Evolutionary conservation across 2,113 vertebrate species (phyloP).

Genomic region (Colossoma macropomum): DNA sequence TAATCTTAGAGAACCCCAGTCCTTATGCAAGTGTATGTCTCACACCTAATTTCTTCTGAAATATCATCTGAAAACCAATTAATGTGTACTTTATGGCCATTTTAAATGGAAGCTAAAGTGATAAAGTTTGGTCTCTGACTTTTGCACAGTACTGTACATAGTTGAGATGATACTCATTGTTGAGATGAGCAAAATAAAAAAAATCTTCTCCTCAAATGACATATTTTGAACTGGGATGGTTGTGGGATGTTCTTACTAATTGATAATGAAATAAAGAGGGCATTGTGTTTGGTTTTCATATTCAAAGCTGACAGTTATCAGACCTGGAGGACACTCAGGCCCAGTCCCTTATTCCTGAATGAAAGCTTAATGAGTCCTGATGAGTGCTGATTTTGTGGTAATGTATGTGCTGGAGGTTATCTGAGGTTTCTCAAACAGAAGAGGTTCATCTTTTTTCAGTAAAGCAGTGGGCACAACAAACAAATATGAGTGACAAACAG

Average conservation of each 20-base stretch:
- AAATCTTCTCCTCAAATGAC: no score
- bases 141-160: no score
- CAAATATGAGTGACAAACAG: conserved; percentile 32
- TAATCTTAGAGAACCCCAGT: no score
- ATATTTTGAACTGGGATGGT: not conserved
- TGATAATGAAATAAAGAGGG: not conserved
- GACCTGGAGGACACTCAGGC: not conserved
- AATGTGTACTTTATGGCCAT: no score
- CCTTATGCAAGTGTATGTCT: no score
- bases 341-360: not conserved
- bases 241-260: not conserved
- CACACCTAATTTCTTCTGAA: no score
- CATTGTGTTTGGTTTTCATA: not conserved
- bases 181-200: no score
- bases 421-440: conserved; percentile 17
- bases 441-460: not conserved
- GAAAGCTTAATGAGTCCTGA: not conserved
- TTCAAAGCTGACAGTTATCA: not conserved
- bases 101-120: no score
- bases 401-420: not conserved
- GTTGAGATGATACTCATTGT: no score
- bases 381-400: not conserved
- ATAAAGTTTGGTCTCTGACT: no score
- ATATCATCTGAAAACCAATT: no score
- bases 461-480: conserved; percentile 14